phyloP scores from a whole-genome alignment of 1,140 invertebrate genomes.

The Drosophila triauraria region DNA sequence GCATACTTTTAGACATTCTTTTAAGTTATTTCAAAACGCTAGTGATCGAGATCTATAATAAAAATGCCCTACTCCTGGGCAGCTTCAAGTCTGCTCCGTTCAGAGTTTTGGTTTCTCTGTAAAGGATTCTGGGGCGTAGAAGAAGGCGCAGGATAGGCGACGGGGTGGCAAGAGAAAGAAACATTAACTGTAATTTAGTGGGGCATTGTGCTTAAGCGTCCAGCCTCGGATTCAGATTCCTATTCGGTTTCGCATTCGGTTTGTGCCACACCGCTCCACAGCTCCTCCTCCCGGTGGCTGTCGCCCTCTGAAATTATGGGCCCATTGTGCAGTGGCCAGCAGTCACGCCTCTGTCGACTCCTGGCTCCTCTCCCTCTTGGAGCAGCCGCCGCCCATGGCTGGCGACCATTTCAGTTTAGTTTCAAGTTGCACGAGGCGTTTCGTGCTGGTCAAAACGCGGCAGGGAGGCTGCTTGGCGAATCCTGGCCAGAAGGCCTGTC shows the following conservation, averaged over 20 bases:
- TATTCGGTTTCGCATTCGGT: conserved; percentile 52
- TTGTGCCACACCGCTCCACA: conserved; percentile 8
- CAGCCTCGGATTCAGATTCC: conserved; percentile 57
- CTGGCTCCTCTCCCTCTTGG: not conserved
- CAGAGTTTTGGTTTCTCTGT: conserved; percentile 1
- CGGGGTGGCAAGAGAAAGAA: conserved; percentile 72
- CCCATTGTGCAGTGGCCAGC: conserved; percentile 63
- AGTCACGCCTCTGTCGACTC: conserved; percentile 31
- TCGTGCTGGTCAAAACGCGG: conserved; percentile 80
- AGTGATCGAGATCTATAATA: too few species aligned
- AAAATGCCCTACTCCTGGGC: too few species aligned
- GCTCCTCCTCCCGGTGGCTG: conserved; percentile 8
- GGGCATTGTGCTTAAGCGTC: conserved; percentile 82
- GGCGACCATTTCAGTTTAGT: conserved; percentile 50
- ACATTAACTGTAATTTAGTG: conserved; percentile 84
- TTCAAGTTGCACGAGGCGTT: conserved; percentile 78
- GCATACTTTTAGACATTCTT: too few species aligned
- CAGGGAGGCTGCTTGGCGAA: conserved; percentile 43
- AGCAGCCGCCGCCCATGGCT: not conserved
- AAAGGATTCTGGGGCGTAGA: conserved; percentile 4
- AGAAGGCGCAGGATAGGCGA: conserved; percentile 11
- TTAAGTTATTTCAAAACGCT: too few species aligned
- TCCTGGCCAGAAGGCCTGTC: conserved; percentile 62
- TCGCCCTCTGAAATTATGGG: conserved; percentile 72
- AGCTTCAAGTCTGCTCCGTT: not conserved